Evolutionary conservation across 2,888 invertebrate genomes (phyloP), one percentile per base, ranked within the genome.

Genomic region (Lasioglossum leucozonium): DNA sequence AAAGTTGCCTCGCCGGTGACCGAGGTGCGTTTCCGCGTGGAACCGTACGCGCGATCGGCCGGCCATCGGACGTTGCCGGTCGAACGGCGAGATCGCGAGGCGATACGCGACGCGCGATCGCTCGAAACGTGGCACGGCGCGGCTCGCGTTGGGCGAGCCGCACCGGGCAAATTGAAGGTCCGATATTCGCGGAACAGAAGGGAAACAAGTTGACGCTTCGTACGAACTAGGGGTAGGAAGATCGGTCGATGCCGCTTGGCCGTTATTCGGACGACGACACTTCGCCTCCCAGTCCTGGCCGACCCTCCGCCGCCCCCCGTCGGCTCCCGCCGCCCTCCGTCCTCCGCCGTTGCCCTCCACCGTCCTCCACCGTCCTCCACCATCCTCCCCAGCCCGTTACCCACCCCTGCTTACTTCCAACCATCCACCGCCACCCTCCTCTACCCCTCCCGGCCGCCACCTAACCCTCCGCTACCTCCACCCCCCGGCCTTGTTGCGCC

Each of bases 211-310:
- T 94, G 94, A 94, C 93, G 94, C 93, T 93, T 92, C 93, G 91
- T 90, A 90, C 87, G 91, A 92, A 92, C 92, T 91, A 92, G 93
- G 93, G 93, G 92, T 93, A 91, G 92, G 92, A 92, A 93, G 93
- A 94, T 94, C 95, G 95, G 95, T 94, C 95, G 95, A 95, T 95
- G 95, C 95, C 94, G 95, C 94, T 92, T 93, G 94, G 94, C 95
- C 95, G 95, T 95, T 95, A 95, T 95, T 95, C 95, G 95, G 95
- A 95, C 95, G 95, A 95, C 95, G 95, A 95, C 95, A 95, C 95
- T 94, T 95, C 93, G 94, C 94, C 94, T 93, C 93, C 94, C 94
- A 91, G 93, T 92, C 92, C 92, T 91, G 92, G 90, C 89, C 88
- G 89, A 88, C 91, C 91, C 88, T 85, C 88, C 85, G 86, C 89